Percentiles rank a stretch among this genome's conserved stretches.
phyloP scores from a whole-genome alignment of 2,113 vertebrate species.

The Acrocephalus kingi region DNA sequence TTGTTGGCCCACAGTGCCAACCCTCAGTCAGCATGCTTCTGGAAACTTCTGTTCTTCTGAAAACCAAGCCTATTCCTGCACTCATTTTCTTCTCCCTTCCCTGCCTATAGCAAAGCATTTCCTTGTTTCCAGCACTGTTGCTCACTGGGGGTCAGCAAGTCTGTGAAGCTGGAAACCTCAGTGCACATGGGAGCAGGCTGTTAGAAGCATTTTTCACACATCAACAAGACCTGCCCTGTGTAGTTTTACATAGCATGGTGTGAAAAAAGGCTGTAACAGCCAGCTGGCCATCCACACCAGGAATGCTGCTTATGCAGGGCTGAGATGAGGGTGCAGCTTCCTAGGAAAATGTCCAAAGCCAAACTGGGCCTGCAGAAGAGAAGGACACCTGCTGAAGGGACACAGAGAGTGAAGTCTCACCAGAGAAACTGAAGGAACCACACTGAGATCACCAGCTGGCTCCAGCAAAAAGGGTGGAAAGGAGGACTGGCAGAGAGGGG shows the following conservation, averaged over 20 bases:
- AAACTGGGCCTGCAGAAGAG: background rate
- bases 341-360: background rate
- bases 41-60: background rate
- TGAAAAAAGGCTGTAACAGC: slow-evolving; percentile 6
- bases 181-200: slow-evolving; percentile 1
- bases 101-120: background rate
- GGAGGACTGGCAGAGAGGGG: background rate
- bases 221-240: slow-evolving; percentile 44
- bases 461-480: background rate
- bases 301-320: slow-evolving; percentile 15
- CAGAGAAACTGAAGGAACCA: background rate
- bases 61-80: background rate
- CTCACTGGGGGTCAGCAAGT: background rate
- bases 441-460: background rate
- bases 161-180: background rate
- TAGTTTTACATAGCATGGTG: slow-evolving; percentile 30
- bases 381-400: background rate
- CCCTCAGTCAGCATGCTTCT: background rate
- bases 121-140: background rate
- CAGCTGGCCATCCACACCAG: background rate
- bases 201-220: slow-evolving; percentile 45
- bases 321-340: slow-evolving; percentile 3
- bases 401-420: background rate
- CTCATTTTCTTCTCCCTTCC: background rate
- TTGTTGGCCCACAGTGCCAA: background rate